Evolutionary conservation across 2,888 invertebrate species (phyloP), one percentile per base, ranked within the genome.

Genomic region (Drosophila ezoana): DNA sequence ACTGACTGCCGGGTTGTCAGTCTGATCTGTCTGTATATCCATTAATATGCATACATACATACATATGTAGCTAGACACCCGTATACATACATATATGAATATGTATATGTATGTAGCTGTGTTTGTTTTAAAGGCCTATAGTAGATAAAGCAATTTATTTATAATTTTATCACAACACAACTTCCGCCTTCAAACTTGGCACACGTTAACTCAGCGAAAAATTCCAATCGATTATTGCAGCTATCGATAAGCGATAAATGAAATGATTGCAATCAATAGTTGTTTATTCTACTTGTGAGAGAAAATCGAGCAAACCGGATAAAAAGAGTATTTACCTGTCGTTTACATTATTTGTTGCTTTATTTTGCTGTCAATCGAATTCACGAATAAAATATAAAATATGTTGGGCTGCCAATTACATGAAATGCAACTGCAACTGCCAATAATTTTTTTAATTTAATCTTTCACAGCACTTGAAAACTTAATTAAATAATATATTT

Each of bases 1-100:
- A 58, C 37, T 48, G 47, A 72, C 75, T 66, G 76, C 75, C 76
- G 75, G 76, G 65, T 76, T 66, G 71, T 71, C 66, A 40, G 59
- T 60, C 59, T 37, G 74, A 61, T 58, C 43, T 45, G 59, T 53
- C 68, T n/a, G 40, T 49, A 32, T 10, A 47, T 62, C 48, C 44
- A 69, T 74, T 73, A 67, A 64, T 47, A 68, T 72, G 56, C 62
- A 64, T 56, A 58, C 40, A 23, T 20, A 40, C 8, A 8, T 28
- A 28, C 37, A 20, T 20, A 40, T 28, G 23, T 23, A 23, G 23
- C 23, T 28, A 44, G 32, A 47, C 38, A 13, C n/a, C 48, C 4
- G 43, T 14, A 53, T 43, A 14, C 10, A 53, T 43, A 14, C 13
- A 40, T 4, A 37, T 28, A 20, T 41, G 10, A 16, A 33, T 43